Evolutionary conservation across 2,888 invertebrate species (phyloP).

Genomic region (Drosophila demipolita): DNA sequence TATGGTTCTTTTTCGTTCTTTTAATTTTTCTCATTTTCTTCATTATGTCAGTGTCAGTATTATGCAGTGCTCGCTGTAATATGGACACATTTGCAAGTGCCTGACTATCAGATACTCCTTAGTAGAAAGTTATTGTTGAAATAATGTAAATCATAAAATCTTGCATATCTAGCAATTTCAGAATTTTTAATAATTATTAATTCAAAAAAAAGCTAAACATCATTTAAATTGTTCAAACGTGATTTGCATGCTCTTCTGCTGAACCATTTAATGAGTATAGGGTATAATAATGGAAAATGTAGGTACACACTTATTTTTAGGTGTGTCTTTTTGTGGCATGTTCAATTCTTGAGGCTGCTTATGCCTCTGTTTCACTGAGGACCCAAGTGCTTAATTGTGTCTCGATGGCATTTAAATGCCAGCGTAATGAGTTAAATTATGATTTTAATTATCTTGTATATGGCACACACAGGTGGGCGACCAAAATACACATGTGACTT

Average conservation of each 20-base stretch:
- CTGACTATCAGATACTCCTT: conserved; percentile 2
- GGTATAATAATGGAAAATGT: conserved; percentile 39
- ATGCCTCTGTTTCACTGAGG: conserved; percentile 10
- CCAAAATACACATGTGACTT: conserved; percentile 19
- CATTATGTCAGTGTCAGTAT: conserved; percentile 59
- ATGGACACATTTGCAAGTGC: background rate
- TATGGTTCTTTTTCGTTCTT: conserved; percentile 15
- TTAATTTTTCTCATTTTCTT: conserved; percentile 33
- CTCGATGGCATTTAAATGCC: conserved; percentile 54
- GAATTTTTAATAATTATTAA: background rate
- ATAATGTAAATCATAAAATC: background rate
- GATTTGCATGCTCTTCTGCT: background rate
- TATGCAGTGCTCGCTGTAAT: conserved; percentile 47
- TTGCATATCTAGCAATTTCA: background rate
- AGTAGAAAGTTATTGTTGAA: no score
- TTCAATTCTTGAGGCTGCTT: conserved; percentile 29
- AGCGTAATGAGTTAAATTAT: conserved; percentile 75
- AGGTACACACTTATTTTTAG: background rate
- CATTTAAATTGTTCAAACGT: background rate
- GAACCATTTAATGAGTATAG: background rate
- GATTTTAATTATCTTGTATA: conserved; percentile 63
- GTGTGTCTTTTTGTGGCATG: conserved; percentile 30
- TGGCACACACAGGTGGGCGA: conserved; percentile 42
- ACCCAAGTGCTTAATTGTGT: conserved; percentile 57
- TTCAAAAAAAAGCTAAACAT: background rate